Evolutionary conservation across 1,140 invertebrate species (phyloP), one percentile per base, ranked within the genome.

Genomic region (Bilobella aurantiaca): DNA sequence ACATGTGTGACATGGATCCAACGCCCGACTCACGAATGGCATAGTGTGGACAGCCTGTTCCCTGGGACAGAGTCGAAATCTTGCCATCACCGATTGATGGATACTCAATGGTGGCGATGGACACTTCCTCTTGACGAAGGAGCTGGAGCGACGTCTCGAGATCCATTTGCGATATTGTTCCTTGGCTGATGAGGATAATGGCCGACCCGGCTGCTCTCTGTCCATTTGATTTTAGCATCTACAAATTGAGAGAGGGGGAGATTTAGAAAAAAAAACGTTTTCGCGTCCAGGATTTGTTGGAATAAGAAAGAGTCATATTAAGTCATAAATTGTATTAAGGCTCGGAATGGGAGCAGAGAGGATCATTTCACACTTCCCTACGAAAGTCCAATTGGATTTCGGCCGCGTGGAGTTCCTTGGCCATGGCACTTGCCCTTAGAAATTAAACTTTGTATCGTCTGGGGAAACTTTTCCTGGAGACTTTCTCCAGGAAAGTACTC

Each of bases 161-260:
- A 63, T 73, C 71, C 32, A 64, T 56, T 21, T 42, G 37, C 25
- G 63, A 66, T 28, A 69, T 69, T 21, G 66, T 68, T 21, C 68
- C 71, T 65, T 69, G 71, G 62, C 68, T 70, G 47, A 73, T 70
- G 34, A 73, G 64, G 23, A 73, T 62, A 30, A 73, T 70, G 27
- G 69, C 71, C 42, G 71, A 73, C 30, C 71, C 71, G 30, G 66
- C 63, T 30, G 67, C 71, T 56, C 63, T 16, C 42, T 62, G 63
- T 34, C 68, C 68, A 42, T 73, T 69, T 60, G 21, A 56, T 68
- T 69, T 73, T 64, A 73, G 62, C 71, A 73, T 73, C 65, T 70
- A 42, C 5, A 59, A 53, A 56, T 68, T 23, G 21, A 37, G 16
- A 46, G 46, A 37, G 49, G 25, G 23, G 49, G 49, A 16, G 12